Evolutionary conservation across 2,797 vertebrate species (phyloP).

Genomic region (Chrysocyon brachyurus): DNA sequence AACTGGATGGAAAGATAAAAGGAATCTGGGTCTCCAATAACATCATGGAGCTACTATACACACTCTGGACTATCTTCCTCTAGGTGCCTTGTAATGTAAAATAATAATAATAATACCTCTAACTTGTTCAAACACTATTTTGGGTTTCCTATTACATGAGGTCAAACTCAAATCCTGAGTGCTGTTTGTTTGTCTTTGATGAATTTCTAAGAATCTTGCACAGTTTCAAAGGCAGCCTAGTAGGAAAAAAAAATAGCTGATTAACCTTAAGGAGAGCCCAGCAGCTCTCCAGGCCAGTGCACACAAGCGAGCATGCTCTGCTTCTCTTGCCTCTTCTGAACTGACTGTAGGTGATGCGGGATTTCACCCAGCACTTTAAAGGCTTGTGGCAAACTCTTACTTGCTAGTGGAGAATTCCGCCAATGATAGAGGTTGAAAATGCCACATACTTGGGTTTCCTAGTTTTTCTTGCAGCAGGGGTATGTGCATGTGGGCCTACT

Average conservation of each 20-base stretch:
- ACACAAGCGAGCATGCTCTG: fast-evolving
- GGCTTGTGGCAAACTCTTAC: not conserved
- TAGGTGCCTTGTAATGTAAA: not conserved
- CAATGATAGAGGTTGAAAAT: not conserved
- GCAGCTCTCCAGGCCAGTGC: not conserved
- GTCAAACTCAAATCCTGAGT: not conserved
- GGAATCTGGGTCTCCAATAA: not conserved
- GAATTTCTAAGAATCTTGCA: not conserved
- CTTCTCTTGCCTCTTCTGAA: not conserved
- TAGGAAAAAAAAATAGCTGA: not conserved
- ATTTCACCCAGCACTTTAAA: not conserved
- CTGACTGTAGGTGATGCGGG: not conserved
- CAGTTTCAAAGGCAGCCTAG: not conserved
- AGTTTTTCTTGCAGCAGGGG: not conserved
- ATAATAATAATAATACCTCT: not conserved
- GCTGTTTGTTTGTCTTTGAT: not conserved
- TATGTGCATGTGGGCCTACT: not conserved
- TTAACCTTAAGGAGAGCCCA: not conserved
- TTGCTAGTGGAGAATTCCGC: not conserved
- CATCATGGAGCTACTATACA: not conserved
- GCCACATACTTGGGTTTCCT: not conserved
- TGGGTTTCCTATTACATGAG: not conserved
- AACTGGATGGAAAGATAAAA: not conserved
- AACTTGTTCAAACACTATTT: not conserved
- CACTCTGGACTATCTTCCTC: not conserved